These are phyloP conservation scores for Agriotes lineatus DNA, from an alignment of 2,888 invertebrate species.

Conservation along the genomic window DNA sequence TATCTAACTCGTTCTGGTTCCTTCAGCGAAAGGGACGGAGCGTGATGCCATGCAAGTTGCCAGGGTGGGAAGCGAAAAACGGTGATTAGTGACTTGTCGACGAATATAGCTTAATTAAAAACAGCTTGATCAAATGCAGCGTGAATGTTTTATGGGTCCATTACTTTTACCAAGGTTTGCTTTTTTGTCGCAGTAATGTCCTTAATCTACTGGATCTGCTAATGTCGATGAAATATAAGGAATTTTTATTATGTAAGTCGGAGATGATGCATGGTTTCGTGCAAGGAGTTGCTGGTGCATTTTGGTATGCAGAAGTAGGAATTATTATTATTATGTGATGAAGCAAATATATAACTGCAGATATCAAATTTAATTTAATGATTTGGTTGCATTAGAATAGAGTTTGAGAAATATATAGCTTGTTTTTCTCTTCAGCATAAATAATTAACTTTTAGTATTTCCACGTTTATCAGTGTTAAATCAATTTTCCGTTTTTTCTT, in stretches of 20 bases:
- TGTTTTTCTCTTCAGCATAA: too few species aligned
- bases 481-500: too few species aligned
- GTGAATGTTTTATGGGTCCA: slow-evolving; percentile 52
- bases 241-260: not conserved
- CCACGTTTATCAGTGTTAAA: too few species aligned
- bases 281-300: too few species aligned
- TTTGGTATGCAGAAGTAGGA: too few species aligned
- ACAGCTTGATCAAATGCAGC: slow-evolving; percentile 52
- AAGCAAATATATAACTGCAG: too few species aligned
- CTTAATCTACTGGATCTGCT: slow-evolving; percentile 17
- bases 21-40: not conserved
- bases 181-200: slow-evolving; percentile 22
- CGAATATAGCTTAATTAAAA: slow-evolving; percentile 52
- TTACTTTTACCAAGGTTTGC: slow-evolving; percentile 36
- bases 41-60: not conserved
- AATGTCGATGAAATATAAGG: slow-evolving; percentile 19
- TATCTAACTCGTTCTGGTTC: not conserved
- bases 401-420: too few species aligned
- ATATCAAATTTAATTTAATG: too few species aligned
- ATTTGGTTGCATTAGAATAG: too few species aligned
- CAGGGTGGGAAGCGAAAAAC: slow-evolving; percentile 33
- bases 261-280: not conserved
- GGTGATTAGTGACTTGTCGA: slow-evolving; percentile 48
- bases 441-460: too few species aligned
- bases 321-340: too few species aligned